Base-by-base conservation (phyloP, 2,113 vertebrate species). In the Chinchilla lanigera region DNA sequence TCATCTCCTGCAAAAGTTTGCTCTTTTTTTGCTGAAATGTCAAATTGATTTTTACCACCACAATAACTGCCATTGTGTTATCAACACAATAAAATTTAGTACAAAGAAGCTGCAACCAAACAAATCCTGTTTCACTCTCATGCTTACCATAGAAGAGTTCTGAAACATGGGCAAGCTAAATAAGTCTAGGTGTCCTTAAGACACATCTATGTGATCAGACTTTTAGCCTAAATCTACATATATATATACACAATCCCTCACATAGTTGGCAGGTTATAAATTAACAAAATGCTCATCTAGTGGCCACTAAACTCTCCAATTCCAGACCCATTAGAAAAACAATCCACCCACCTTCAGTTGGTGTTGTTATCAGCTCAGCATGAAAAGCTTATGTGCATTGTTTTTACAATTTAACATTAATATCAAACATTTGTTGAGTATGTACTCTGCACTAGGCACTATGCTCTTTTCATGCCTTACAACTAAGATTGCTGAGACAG, bases 1-100 rank as follows among this genome's bases (percentile, higher is more conserved):
- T 44, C 6, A 35, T 82, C n/a, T 63, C 63, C 65, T 69, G 47
- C 17, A 63, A 71, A 90, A 41, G 12, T 65, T 26, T 89, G 35
- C 28, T 11, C 67, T 20, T 47, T 93, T 94, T 63, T 44, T 63
- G 28, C 58, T 92, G 14, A 89, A 92, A 92, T 11, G 63, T 9
- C 63, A 95, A 92, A 86, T 65, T 83, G 54, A 83, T 52, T 86
- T 41, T 71, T 73, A 50, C 16, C 10, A 28, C 78, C 56, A 83
- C 75, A 90, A 82, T 19, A 95, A 88, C 26, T 33, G 22, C 65
- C 52, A 86, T 41, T 93, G 96, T 93, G 97, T 89, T n/a, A 93
- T 77, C 56, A 60, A 75, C 65, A 89, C n/a, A 90, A 9, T 58
- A 95, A 92, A 94, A 82, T 28, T 85, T 12, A 81, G 47, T 44